Conservation (phyloP, 2,888 invertebrate genomes). For the Drosophila ustulata region DNA sequence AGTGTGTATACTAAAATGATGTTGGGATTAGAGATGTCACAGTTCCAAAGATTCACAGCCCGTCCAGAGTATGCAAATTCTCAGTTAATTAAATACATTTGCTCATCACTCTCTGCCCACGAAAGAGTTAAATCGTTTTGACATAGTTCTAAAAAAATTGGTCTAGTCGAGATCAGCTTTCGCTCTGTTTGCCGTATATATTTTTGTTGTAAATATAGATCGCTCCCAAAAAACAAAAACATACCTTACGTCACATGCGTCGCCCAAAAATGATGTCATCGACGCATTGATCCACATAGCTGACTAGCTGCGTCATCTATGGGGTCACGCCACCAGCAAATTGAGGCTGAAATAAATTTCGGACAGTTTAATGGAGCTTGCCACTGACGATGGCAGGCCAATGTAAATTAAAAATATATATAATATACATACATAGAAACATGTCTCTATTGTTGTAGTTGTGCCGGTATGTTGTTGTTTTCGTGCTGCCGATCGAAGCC, state of each 20-base stretch:
- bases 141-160: constrained; percentile 21
- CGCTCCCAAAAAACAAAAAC: constrained; percentile 16
- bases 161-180: constrained; percentile 33
- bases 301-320: constrained; percentile 42
- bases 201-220: constrained; percentile 67
- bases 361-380: constrained; percentile 64
- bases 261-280: constrained; percentile 69
- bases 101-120: not conserved
- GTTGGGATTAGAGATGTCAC: not conserved
- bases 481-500: constrained; percentile 26
- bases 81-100: not conserved
- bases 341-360: constrained; percentile 74
- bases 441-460: not conserved
- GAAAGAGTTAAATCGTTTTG: constrained; percentile 19
- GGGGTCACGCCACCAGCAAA: constrained; percentile 75
- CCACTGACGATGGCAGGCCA: constrained; percentile 26
- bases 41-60: not conserved
- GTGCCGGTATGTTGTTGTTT: constrained; percentile 7
- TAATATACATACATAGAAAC: not conserved
- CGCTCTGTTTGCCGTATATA: constrained; percentile 9
- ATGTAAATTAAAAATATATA: constrained; percentile 34
- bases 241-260: constrained; percentile 63
- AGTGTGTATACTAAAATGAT: too few species aligned
- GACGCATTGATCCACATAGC: constrained; percentile 66
- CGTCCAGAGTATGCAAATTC: not conserved